Evolutionary conservation across 1,140 invertebrate species (phyloP).

Genomic region (Zelostemma sp.): DNA sequence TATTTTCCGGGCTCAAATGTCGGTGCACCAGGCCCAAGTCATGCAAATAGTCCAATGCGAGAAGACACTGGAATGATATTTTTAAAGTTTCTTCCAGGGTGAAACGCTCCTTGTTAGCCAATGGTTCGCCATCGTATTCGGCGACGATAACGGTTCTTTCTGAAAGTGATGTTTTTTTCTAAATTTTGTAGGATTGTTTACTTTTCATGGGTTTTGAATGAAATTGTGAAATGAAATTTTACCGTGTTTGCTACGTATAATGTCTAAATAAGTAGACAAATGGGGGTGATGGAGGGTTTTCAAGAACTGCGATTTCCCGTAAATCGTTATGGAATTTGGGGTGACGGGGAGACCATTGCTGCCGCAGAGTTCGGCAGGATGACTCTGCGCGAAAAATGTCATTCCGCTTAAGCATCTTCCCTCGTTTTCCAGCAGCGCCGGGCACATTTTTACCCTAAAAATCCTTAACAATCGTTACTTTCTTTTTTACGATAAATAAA

Average conservation of each 20-base stretch:
- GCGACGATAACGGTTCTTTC: slow-evolving; percentile 91
- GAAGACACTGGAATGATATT: slow-evolving; percentile 79
- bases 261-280: slow-evolving; percentile 91
- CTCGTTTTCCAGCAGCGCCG: slow-evolving; percentile 64
- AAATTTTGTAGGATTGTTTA: too few relatives aligned
- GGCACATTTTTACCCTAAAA: slow-evolving; percentile 66
- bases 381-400: slow-evolving; percentile 91
- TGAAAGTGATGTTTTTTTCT: slow-evolving; percentile 58
- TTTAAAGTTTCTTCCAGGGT: slow-evolving; percentile 71
- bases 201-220: too few relatives aligned
- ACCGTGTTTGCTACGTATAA: slow-evolving; percentile 96
- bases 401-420: slow-evolving; percentile 81
- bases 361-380: slow-evolving; percentile 92
- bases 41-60: slow-evolving; percentile 83
- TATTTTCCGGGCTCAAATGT: slow-evolving; percentile 86
- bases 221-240: too few relatives aligned
- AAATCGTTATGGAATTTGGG: slow-evolving; percentile 94
- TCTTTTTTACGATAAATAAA: too few relatives aligned
- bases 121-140: slow-evolving; percentile 83
- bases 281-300: slow-evolving; percentile 85
- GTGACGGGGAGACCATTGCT: slow-evolving; percentile 95
- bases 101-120: slow-evolving; percentile 65
- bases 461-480: too few relatives aligned
- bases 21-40: slow-evolving; percentile 81
- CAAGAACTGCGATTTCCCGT: slow-evolving; percentile 88